Evolutionary conservation across 2,888 invertebrate species (phyloP), one percentile per base, ranked within the genome.

Genomic region (Corbicula japonica): DNA sequence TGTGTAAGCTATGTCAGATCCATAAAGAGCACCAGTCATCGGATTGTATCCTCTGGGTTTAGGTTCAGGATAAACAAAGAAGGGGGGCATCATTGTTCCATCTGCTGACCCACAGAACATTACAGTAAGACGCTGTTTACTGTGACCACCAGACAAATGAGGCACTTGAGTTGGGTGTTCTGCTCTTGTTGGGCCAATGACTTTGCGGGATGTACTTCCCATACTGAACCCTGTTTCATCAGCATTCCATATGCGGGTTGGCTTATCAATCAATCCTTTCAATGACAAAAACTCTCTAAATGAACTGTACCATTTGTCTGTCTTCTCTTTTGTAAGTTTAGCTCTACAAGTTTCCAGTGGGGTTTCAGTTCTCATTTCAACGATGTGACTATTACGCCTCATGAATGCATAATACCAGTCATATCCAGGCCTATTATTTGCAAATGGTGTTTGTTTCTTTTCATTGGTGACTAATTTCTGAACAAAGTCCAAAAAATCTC

Each of bases 401-500:
- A 76, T 63, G 34, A 70, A 70, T 1, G 35, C 60, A 28, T 76
- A 65, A 58, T 50, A 76, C 71, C 76, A 76, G 18, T 62, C 46
- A 44, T 62, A 44, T 8, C 44, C 41, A 15, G 46, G 62, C 44
- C 62, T 44, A 18, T 62, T 44, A 26, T n/a, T n/a, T n/a, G n/a
- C n/a, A n/a, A n/a, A n/a, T n/a, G n/a, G n/a, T n/a, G n/a, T n/a
- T n/a, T n/a, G n/a, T 62, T n/a, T 44, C 18, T 44, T 41, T 46
- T 74, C 63, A 12, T 71, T 60, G 4, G 4, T 72, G 1, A 72
- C 26, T 30, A 73, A 26, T 26, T 32, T 38, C 23, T 68, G 62
- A 23, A 78, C 61, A 38, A 78, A 74, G 54, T 68, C n/a, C n/a
- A 78, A 23, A 44, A 78, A 68, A 18, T 74, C 62, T 21, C 23